Conservation (phyloP, 2,113 vertebrate species). For the Ovis aries region DNA sequence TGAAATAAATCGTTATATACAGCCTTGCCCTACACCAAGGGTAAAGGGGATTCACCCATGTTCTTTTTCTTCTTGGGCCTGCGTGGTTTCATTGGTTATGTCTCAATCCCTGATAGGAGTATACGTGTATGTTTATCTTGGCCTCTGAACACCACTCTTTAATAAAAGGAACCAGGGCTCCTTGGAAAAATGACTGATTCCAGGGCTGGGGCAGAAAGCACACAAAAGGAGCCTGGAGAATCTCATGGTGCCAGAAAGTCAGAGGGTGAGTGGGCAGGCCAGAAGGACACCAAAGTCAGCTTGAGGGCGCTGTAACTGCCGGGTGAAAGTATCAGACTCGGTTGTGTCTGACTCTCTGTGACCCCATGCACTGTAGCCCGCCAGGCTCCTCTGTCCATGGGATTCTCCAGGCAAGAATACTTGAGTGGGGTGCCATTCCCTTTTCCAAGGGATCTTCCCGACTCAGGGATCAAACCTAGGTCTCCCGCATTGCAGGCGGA, state of each 20-base stretch:
- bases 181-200: not conserved
- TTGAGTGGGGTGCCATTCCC: not conserved
- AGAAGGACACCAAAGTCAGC: not conserved
- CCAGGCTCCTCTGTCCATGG: not conserved
- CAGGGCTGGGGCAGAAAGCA: not conserved
- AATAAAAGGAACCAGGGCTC: not conserved
- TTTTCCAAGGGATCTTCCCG: not conserved
- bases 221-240: not conserved
- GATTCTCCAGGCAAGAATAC: not conserved
- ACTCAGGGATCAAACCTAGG: not conserved
- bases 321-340: not conserved
- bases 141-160: not conserved
- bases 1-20: too few species aligned
- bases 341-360: not conserved
- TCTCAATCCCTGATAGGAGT: not conserved
- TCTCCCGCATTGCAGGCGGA: not conserved
- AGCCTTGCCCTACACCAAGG: fast-evolving
- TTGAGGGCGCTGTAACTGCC: fast-evolving
- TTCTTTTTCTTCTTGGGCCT: too few species aligned
- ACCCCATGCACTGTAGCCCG: not conserved
- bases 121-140: not conserved
- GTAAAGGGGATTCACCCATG: not conserved
- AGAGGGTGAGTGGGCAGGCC: too few species aligned
- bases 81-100: not conserved
- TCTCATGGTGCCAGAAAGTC: not conserved